Conservation (phyloP, 2,113 vertebrate genomes). For the Urocolius indicus region DNA sequence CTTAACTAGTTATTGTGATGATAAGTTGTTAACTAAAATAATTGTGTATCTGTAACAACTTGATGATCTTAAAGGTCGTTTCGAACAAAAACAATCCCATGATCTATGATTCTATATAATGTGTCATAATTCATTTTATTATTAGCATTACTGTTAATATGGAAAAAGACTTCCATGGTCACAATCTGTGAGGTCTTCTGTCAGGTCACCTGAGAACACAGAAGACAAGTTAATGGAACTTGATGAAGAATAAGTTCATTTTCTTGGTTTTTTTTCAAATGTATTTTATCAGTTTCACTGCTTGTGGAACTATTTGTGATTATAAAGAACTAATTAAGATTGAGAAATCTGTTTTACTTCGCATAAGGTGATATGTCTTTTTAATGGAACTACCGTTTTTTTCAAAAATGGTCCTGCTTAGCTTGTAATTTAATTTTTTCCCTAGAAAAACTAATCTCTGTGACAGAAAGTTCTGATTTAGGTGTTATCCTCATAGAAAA, state of each 20-base stretch:
- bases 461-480: not conserved
- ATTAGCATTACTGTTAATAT: not conserved
- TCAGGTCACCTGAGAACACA: not conserved
- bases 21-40: no score
- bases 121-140: not conserved
- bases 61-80: no score
- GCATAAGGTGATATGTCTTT: not conserved
- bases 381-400: not conserved
- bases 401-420: not conserved
- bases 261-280: not conserved
- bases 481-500: not conserved
- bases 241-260: not conserved
- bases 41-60: no score
- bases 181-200: not conserved
- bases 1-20: no score
- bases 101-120: no score
- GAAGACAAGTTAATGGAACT: not conserved
- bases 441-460: not conserved
- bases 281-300: not conserved
- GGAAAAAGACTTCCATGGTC: not conserved
- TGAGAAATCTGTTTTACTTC: not conserved
- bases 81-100: no score
- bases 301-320: not conserved
- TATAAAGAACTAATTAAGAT: not conserved
- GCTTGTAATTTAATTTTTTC: not conserved